Base-by-base conservation (phyloP, 2,113 vertebrate genomes). In the Microtus pennsylvanicus region DNA sequence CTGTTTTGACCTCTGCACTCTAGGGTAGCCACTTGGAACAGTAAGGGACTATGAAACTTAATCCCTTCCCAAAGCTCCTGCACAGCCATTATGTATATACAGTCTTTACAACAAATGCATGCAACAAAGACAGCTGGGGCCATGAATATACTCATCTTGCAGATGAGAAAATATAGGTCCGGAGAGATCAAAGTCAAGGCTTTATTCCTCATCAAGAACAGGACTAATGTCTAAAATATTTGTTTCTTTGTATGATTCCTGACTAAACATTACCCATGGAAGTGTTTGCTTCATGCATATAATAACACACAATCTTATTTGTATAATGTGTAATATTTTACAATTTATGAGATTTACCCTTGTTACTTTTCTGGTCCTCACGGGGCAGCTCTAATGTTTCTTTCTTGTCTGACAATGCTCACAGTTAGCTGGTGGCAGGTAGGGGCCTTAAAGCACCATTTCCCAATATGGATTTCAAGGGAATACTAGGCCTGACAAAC, bases 1-100 rank as follows among this genome's bases (percentile, higher is more conserved):
- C 67, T 94, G 30, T 78, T 77, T 95, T 58, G 76, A 86, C 75
- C 82, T 93, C 42, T 67, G 77, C 52, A 77, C 55, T 72, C 10
- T 75, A 78, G 35, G 72, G 9, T 26, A 52, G 78, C 78, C 61
- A 70, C 63, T 83, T 65, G 78, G 42, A 75, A 28, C 55, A 14
- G 67, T 86, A 12, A 91, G 5, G 75, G 70, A 83, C 89, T 52
- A 72, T 2, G 26, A 12, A 17, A 0, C 30, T 81, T 74, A 63
- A 24, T 50, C 30, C 6, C 72, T 82, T 65, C 35, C 69, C 76
- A 42, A 82, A 96, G 82, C 16, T 26, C 22, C 42, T 12, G 22
- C 28, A 50, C 21, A 52, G 22, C 21, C 9, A 70, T 6, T 26
- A 24, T 17, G 19, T 42, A 3, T 33, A 47, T 74, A 78, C 75